A percentile compares a stretch with the other conserved stretches of the same genome.
These are phyloP conservation scores for Anarhynchus alexandrinus DNA, from an alignment of 2,113 vertebrate genomes.

Conservation along the genomic window DNA sequence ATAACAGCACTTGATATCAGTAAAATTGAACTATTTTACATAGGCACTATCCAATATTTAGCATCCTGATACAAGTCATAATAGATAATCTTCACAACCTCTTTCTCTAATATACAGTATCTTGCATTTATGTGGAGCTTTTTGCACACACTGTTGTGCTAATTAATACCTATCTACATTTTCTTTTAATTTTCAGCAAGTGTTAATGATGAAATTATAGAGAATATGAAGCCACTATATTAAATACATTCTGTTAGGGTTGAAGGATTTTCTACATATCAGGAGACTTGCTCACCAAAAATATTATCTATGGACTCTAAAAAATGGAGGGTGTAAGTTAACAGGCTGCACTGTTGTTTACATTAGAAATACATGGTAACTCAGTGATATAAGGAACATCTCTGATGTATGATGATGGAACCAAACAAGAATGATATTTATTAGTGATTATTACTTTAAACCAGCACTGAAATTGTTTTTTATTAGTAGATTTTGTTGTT, in stretches of 20 bases:
- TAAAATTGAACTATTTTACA: background rate
- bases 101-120: background rate
- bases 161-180: background rate
- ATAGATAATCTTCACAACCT: background rate
- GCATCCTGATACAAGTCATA: background rate
- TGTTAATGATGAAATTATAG: background rate
- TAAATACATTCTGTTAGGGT: background rate
- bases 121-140: rapidly evolving
- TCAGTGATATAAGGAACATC: background rate
- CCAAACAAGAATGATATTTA: background rate
- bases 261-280: background rate
- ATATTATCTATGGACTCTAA: background rate
- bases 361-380: background rate
- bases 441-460: background rate
- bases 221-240: background rate
- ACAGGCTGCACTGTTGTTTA: background rate
- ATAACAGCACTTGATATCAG: background rate
- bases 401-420: background rate
- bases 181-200: background rate
- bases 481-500: background rate
- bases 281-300: background rate
- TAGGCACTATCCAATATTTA: background rate
- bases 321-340: background rate
- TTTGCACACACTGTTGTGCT: background rate
- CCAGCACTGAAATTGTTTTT: background rate